Evolutionary conservation across 2,113 vertebrate genomes (phyloP), one percentile per base, ranked within the genome.

Genomic region (Chaetops frenatus): DNA sequence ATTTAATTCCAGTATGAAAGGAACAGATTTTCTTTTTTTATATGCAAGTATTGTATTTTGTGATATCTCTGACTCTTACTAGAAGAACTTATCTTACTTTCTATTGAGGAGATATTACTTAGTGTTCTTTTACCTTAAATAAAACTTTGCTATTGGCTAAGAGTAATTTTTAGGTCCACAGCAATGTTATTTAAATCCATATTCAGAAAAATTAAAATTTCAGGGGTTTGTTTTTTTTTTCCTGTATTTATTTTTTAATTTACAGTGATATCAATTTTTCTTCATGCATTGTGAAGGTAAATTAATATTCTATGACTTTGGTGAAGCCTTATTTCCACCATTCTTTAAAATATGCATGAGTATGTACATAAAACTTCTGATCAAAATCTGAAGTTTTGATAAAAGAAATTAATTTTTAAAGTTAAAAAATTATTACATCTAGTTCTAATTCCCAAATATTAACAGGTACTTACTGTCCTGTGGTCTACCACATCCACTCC

Each of bases 161-260:
- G 6, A 22, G 1, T 7, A 66, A 11, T 48, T 81, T 56, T 64
- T 84, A 61, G 29, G 18, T 22, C 10, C 36, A 17, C 1, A 78
- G 18, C 8, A 35, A 56, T 57, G 53, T 82, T 7, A 5, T 5
- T 42, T 50, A 42, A 67, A 25, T 13, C 6, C 5, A 61, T 35
- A 69, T 42, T 45, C 36, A 53, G 19, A 12, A 61, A 77, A 90
- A 78, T 11, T 15, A 33, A 66, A 21, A 44, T 61, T 33, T 58
- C 7, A 29, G 5, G 4, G 1, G 1, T 29, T n/a, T 17, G 1
- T 1, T 0, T 53, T 53, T 0, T 53, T 53, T 11, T 29, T 5
- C 7, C 50, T 47, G 8, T 9, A 31, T 64, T 62, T 67, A 11
- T 73, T 48, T 57, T 42, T 61, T 5, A 56, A 33, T n/a, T 73